Evolutionary conservation across 2,888 invertebrate genomes (phyloP), one percentile per base, ranked within the genome.

Genomic region (Horisme vitalbata): DNA sequence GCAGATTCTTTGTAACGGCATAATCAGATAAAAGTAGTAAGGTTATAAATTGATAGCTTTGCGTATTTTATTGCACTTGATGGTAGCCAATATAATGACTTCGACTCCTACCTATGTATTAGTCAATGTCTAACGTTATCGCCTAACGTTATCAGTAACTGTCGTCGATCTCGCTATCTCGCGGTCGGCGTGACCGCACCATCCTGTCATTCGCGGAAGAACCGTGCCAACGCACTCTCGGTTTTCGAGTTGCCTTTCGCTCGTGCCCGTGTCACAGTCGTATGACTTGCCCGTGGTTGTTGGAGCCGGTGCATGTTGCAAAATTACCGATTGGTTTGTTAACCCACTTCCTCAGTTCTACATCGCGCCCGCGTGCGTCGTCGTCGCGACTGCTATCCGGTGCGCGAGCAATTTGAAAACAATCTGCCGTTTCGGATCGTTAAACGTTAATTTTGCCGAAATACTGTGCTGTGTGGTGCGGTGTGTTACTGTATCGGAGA

Each of bases 171-270:
- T 84, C 69, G 69, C 72, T 83, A 85, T 86, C 85, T 82, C 73
- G 72, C 74, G 71, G 71, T 64, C 68, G 78, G 65, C 67, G 64
- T 71, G 77, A 72, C 72, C 68, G 68, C 66, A 63, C 71, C 79
- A 79, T 80, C 78, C 79, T 73, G 75, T 65, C 84, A 84, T 77
- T 88, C 76, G 79, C 75, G 77, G 75, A 77, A 79, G 79, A 79
- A 71, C 72, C 76, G 84, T 75, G 79, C 74, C 73, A 75, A 78
- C 78, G 82, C 73, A 80, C 83, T 84, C 84, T 83, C 81, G 73
- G 76, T 79, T 84, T 79, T 81, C 65, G 67, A 68, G 69, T 68
- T 70, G 79, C 83, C 85, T 86, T 86, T 87, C 83, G 84, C 83
- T 77, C 60, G 63, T 58, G 67, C 61, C 57, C 59, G 64, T 71